These are phyloP conservation scores for Diorhabda elongata DNA, from an alignment of 1,140 invertebrate species.

Conservation along the genomic window DNA sequence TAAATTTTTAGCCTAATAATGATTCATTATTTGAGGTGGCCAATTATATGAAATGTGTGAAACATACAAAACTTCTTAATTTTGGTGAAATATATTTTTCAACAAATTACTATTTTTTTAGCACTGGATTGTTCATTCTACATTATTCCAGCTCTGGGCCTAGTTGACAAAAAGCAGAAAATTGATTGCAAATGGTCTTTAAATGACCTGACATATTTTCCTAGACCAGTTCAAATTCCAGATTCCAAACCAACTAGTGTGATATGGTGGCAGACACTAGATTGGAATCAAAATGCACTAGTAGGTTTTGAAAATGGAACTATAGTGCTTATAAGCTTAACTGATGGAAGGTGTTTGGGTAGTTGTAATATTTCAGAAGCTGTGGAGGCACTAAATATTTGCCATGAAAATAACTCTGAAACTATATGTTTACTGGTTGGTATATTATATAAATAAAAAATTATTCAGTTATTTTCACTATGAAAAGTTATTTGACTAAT, in stretches of 20 bases:
- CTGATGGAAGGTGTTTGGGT: slow-evolving; percentile 61
- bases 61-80: background rate
- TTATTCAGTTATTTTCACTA: too few relatives aligned
- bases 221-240: slow-evolving; percentile 49
- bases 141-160: slow-evolving; percentile 57
- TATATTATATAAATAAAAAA: slow-evolving; percentile 16
- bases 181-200: slow-evolving; percentile 58
- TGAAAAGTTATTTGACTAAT: too few relatives aligned
- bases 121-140: slow-evolving; percentile 56
- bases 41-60: too few relatives aligned
- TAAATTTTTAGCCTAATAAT: too few relatives aligned
- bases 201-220: slow-evolving; percentile 53
- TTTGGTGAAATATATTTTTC: background rate
- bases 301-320: slow-evolving; percentile 69
- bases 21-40: too few relatives aligned
- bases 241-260: slow-evolving; percentile 55
- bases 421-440: slow-evolving; percentile 63
- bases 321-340: slow-evolving; percentile 66
- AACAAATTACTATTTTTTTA: slow-evolving; percentile 26
- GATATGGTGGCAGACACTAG: slow-evolving; percentile 69
- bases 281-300: slow-evolving; percentile 60
- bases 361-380: slow-evolving; percentile 59
- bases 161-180: slow-evolving; percentile 53
- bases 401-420: slow-evolving; percentile 64
- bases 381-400: slow-evolving; percentile 59